These are phyloP conservation scores for Bagarius yarrelli DNA, from an alignment of 2,113 vertebrate genomes.

Conservation along the genomic window DNA sequence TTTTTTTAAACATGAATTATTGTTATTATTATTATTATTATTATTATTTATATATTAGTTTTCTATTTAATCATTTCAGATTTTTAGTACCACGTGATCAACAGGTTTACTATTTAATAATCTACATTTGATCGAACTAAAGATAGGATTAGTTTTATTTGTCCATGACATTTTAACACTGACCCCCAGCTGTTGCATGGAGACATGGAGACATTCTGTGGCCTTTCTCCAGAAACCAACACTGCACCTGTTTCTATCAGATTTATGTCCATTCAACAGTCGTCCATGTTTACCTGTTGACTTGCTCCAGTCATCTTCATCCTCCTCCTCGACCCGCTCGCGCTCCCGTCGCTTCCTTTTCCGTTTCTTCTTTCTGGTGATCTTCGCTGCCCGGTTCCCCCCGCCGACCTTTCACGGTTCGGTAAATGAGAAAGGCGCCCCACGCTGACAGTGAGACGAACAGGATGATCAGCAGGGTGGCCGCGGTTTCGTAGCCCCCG, in stretches of 20 bases:
- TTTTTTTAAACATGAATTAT: too few relatives aligned
- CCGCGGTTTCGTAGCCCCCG: slow-evolving; percentile 61
- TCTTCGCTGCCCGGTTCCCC: slow-evolving; percentile 51
- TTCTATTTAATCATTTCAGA: too few relatives aligned
- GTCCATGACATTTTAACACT: too few relatives aligned
- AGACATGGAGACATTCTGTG: neutral
- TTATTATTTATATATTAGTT: too few relatives aligned
- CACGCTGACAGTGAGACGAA: slow-evolving; percentile 61
- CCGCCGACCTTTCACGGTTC: slow-evolving; percentile 58
- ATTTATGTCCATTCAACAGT: neutral
- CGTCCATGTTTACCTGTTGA: slow-evolving; percentile 58
- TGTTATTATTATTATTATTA: too few relatives aligned
- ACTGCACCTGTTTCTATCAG: neutral
- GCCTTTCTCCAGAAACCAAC: neutral
- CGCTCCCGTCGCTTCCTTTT: slow-evolving; percentile 14
- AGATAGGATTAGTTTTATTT: neutral
- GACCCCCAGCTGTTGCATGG: neutral
- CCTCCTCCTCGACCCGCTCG: slow-evolving; percentile 11
- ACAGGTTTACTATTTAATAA: neutral
- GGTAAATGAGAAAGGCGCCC: slow-evolving; percentile 66
- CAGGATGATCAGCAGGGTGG: slow-evolving; percentile 54
- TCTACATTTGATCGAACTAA: neutral
- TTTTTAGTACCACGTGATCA: too few relatives aligned
- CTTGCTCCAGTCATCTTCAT: slow-evolving; percentile 11
- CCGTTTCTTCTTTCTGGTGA: slow-evolving; percentile 8